Percentiles rank a stretch among this genome's conserved stretches.
Evolutionary conservation across 2,113 vertebrate genomes (phyloP).

Genomic region (Aspidoscelis tigris): DNA sequence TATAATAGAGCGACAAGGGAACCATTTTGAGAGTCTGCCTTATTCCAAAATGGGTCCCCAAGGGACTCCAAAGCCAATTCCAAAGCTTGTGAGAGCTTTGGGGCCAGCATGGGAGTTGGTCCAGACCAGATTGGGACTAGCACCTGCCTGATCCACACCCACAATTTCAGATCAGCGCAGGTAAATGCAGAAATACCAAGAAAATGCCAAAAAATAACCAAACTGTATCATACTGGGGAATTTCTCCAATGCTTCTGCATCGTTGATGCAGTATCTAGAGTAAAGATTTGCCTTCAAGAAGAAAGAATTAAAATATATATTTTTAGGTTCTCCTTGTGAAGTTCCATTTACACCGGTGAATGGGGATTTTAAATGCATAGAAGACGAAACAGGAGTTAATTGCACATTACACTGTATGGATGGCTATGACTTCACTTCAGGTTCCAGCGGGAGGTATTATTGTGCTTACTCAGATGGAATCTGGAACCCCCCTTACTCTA

Average conservation of each 20-base stretch:
- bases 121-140: no score
- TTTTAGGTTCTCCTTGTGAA: constrained; percentile 89
- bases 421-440: constrained; percentile 91
- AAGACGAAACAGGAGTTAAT: constrained; percentile 85
- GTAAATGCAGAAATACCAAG: no score
- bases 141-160: no score
- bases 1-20: no score
- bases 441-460: constrained; percentile 87
- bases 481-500: constrained; percentile 87
- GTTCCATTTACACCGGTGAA: constrained; percentile 88
- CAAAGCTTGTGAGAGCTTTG: no score
- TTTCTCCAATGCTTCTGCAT: background rate
- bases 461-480: constrained; percentile 88
- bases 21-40: no score
- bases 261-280: background rate
- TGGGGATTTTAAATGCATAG: constrained; percentile 86
- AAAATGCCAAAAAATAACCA: background rate
- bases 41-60: no score
- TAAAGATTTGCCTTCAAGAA: background rate
- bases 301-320: background rate
- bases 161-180: no score
- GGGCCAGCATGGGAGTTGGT: no score
- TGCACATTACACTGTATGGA: constrained; percentile 88
- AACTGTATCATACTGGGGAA: background rate
- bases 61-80: no score